These are phyloP conservation scores for Megathymus violae DNA, from an alignment of 1,140 invertebrate genomes.

Conservation along the genomic window DNA sequence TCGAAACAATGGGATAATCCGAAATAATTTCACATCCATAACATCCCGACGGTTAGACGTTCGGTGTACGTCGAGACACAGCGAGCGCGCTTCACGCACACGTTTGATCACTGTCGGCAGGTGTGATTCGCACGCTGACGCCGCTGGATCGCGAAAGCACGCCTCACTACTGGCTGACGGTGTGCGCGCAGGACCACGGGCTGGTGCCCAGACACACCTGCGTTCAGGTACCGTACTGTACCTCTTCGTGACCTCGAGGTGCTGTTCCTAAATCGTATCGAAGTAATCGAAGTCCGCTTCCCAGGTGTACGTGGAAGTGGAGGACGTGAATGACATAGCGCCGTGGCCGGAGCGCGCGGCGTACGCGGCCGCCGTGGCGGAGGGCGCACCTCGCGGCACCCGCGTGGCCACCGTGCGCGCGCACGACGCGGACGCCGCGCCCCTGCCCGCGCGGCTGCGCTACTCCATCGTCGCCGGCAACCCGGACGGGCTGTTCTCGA, in stretches of 20 bases:
- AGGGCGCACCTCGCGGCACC: slow-evolving; percentile 93
- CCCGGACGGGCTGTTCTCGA: slow-evolving; percentile 94
- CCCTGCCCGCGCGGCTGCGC: slow-evolving; percentile 88
- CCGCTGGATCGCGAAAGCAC: slow-evolving; percentile 95
- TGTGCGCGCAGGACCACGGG: slow-evolving; percentile 95
- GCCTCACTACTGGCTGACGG: slow-evolving; percentile 95
- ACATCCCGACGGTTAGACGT: not conserved
- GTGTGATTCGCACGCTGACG: slow-evolving; percentile 91
- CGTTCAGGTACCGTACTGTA: no score
- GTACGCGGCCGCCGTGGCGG: slow-evolving; percentile 92
- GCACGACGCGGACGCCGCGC: slow-evolving; percentile 90
- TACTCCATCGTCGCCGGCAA: slow-evolving; percentile 95
- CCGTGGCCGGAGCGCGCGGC: slow-evolving; percentile 94
- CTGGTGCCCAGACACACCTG: slow-evolving; percentile 93
- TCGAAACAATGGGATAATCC: no score
- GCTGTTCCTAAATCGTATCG: no score
- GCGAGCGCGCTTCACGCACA: no score
- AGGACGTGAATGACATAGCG: slow-evolving; percentile 97
- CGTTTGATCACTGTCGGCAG: slow-evolving; percentile 85
- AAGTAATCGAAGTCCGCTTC: no score
- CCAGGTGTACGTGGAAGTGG: slow-evolving; percentile 94
- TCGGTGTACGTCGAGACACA: no score
- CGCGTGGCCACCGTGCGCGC: slow-evolving; percentile 91
- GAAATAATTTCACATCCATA: no score
- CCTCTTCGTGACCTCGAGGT: no score